These are phyloP conservation scores for Cyclophora albipunctata DNA, from an alignment of 2,888 invertebrate species.

Conservation along the genomic window DNA sequence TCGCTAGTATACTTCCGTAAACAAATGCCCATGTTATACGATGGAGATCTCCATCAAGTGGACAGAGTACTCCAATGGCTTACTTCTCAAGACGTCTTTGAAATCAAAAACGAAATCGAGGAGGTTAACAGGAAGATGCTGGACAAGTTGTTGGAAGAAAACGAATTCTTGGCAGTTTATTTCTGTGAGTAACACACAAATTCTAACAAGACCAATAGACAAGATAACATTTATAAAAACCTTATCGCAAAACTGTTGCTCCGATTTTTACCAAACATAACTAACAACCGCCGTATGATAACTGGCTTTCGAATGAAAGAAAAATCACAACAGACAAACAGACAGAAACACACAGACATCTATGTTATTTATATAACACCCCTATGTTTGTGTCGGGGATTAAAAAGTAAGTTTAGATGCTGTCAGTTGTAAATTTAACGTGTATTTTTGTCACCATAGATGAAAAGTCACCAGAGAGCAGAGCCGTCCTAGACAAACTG, in stretches of 20 bases:
- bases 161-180: conserved; percentile 95
- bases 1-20: conserved; percentile 91
- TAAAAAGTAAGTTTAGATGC: too few species aligned
- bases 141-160: conserved; percentile 94
- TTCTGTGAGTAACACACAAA: conserved; percentile 85
- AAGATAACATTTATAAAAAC: too few species aligned
- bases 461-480: conserved; percentile 87
- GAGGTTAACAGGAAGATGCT: conserved; percentile 98
- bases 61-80: conserved; percentile 91
- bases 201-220: too few species aligned
- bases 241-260: too few species aligned
- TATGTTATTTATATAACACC: too few species aligned
- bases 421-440: too few species aligned
- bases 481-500: conserved; percentile 86
- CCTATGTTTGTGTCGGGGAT: too few species aligned
- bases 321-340: too few species aligned
- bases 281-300: too few species aligned
- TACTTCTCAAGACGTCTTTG: conserved; percentile 95
- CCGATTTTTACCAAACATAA: neutral
- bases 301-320: too few species aligned
- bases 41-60: conserved; percentile 91
- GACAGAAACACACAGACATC: too few species aligned
- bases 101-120: conserved; percentile 96
- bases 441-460: conserved; percentile 63
- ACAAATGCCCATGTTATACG: conserved; percentile 88